Evolutionary conservation across 2,113 vertebrate genomes (phyloP).

Genomic region (Mirza zaza): DNA sequence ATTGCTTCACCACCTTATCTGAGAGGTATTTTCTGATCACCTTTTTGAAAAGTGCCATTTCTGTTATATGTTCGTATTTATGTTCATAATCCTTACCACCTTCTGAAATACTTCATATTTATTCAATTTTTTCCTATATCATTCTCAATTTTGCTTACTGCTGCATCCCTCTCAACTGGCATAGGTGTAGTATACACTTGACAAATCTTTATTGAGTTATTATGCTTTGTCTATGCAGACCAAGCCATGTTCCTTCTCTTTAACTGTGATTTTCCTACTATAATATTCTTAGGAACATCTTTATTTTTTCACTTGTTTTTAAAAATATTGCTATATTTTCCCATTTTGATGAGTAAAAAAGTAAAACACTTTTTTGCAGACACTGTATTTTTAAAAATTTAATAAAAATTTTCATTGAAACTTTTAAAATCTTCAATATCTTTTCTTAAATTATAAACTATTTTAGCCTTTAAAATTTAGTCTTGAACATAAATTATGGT

Average conservation of each 20-base stretch:
- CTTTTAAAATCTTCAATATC: not conserved
- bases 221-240: not conserved
- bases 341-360: not conserved
- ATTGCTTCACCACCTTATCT: not conserved
- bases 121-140: not conserved
- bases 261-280: not conserved
- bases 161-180: not conserved
- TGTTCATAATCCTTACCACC: not conserved
- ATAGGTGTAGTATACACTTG: not conserved
- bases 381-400: not conserved
- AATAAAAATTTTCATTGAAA: not conserved
- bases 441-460: not conserved
- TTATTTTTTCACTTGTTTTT: not conserved
- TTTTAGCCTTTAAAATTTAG: not conserved
- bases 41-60: not conserved
- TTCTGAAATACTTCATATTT: not conserved
- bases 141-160: not conserved
- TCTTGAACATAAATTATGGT: not conserved
- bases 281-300: rapidly evolving
- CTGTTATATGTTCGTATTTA: not conserved
- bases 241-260: not conserved
- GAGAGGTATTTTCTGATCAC: not conserved
- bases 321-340: not conserved
- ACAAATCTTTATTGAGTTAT: not conserved
- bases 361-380: not conserved